These are phyloP conservation scores for Cephalotes varians DNA, from an alignment of 2,888 invertebrate species.

Conservation along the genomic window DNA sequence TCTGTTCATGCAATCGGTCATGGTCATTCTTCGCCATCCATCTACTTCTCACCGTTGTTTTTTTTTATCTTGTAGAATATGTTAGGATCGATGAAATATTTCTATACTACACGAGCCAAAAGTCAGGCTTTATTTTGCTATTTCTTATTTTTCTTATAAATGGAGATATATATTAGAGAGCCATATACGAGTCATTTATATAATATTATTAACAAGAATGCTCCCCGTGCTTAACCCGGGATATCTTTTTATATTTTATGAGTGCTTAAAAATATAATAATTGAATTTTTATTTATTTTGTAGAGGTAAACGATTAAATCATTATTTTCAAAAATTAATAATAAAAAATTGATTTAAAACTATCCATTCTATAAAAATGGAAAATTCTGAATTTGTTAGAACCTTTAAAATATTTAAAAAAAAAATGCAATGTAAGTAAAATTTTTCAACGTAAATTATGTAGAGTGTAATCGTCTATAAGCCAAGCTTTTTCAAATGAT, in stretches of 20 bases:
- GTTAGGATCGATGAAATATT: conserved; percentile 22
- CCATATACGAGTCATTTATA: neutral
- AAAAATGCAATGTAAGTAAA: neutral
- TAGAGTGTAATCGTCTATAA: neutral
- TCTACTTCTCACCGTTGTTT: conserved; percentile 53
- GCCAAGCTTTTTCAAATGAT: neutral
- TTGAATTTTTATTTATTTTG: neutral
- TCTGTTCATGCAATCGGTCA: conserved; percentile 28
- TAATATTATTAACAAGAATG: neutral
- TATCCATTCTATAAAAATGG: neutral
- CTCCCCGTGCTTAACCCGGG: neutral
- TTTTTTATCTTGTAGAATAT: conserved; percentile 24
- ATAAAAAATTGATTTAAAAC: neutral
- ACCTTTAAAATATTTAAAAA: neutral
- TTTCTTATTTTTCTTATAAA: neutral
- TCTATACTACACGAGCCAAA: neutral
- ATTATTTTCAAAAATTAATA: neutral
- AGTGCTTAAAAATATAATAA: neutral
- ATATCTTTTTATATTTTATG: neutral
- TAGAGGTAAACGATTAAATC: neutral
- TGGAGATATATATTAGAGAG: neutral
- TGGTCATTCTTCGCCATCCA: conserved; percentile 62
- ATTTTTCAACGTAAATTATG: conserved; percentile 1
- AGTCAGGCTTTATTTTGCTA: conserved; percentile 32
- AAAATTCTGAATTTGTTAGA: neutral